Conservation (phyloP, 30 jellyfish, hydroid and myxozoan genomes). For the Hydractinia echinata region DNA sequence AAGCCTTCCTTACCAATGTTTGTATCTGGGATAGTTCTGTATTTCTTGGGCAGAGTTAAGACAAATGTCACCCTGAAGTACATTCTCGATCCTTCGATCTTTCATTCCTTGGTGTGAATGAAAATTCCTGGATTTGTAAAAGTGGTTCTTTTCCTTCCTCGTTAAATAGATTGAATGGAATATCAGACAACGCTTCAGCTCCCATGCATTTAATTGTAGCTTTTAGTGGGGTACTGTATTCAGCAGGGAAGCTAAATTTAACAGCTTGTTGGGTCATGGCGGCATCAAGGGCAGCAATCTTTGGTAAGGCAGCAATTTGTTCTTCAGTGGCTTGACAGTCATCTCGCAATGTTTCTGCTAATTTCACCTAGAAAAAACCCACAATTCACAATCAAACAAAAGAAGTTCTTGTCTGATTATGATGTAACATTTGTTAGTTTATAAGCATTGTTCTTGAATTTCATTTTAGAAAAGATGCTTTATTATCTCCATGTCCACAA, state of each 20-base stretch:
- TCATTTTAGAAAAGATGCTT: too few relatives aligned
- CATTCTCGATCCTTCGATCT: neutral
- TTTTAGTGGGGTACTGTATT: slow-evolving; percentile 1
- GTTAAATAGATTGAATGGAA: slow-evolving; percentile 4
- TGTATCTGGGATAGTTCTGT: slow-evolving; percentile 6
- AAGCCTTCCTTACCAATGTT: neutral
- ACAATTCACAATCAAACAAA: neutral
- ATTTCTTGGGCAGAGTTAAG: neutral
- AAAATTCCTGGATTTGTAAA: slow-evolving; percentile 2
- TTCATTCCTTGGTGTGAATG: neutral
- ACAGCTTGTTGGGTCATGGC: slow-evolving; percentile 7
- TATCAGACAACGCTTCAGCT: slow-evolving; percentile 3
- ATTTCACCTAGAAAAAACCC: neutral
- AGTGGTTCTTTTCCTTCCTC: slow-evolving; percentile 10
- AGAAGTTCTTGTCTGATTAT: too few relatives aligned
- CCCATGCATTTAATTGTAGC: slow-evolving; percentile 20
- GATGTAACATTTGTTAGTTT: too few relatives aligned
- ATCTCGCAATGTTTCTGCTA: neutral
- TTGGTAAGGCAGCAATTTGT: neutral
- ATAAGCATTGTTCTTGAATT: too few relatives aligned
- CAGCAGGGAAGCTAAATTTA: neutral
- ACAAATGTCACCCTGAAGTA: slow-evolving; percentile 2
- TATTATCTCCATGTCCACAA: too few relatives aligned
- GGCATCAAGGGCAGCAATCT: neutral
- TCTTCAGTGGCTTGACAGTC: slow-evolving; percentile 1